Base-by-base conservation (phyloP, 2,113 vertebrate species). In the Siphamia tubifer region DNA sequence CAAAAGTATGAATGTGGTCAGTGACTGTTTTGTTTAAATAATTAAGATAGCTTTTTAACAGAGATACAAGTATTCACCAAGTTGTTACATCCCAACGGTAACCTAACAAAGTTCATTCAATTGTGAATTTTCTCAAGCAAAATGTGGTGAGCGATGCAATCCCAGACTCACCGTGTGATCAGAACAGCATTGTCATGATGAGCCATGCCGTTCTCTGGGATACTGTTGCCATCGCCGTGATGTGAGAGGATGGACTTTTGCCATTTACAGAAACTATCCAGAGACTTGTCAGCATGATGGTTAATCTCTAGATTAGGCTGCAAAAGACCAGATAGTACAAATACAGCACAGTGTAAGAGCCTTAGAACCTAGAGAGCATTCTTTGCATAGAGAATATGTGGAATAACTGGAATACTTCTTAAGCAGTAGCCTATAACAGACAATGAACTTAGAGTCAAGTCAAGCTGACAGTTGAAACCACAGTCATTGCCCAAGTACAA, bases 191-290 rank as follows among this genome's bases (percentile, higher is more conserved):
- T 99, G 94, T 99, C 98, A 48, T 99, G 98, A 91, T 98, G 97
- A 89, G 98, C 96, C 92, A 99, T 96, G 87, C 98, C 98, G 81
- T 98, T 98, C 92, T 99, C 96, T 70, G 96, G 95, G 92, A 99
- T 99, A 89, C 95, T 98, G 95, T 98, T 98, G 89, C 96, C 96
- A 84, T 97, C 95, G 84, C 95, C 93, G 92, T 98, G 96, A 90
- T 98, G 95, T 74, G 95, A 97, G 87, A 98, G 91, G 91, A 99
- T 96, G 92, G 96, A 97, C 92, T 96, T 99, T 93, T 99, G 98
- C 98, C 98, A 99, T 83, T 99, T 99, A 92, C 98, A 99, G 93
- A 98, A 99, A 93, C 97, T 99, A 94, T 98, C 95, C 90, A 99
- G 94, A 86, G 98, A 99, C 93, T 98, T 99, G 94, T 99, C 97